Base-by-base conservation (phyloP, 1,140 invertebrate species). In the Drosophila chauvacae region DNA sequence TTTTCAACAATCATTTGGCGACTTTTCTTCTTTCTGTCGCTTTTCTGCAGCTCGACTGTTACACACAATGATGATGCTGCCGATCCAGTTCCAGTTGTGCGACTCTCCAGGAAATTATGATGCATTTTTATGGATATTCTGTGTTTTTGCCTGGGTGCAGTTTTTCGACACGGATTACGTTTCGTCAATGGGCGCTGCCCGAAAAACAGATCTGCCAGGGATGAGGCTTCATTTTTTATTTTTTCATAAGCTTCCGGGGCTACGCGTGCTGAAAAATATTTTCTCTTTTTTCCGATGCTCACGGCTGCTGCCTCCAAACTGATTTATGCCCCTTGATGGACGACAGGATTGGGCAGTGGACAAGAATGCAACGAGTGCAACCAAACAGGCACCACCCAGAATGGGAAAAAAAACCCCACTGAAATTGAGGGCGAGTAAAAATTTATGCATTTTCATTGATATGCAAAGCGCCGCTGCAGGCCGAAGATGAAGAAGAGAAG, bases 121-220 rank as follows among this genome's bases (percentile, higher is more conserved):
- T 92, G 91, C 91, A 92, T 91, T 92, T 92, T 92, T 92, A 91
- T 92, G 91, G 88, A 91, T 91, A 91, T 92, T 92, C 80, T 59
- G 83, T 92, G 91, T 92, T 92, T 92, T 91, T 84, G 83, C 65
- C 42, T 39, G 44, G 62, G 51, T 82, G 77, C 87, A 86, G 35
- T 80, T 90, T 90, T 86, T 77, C 65, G 45, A 45, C 44, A 39
- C 60, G 85, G 79, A 76, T 70, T 76, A 79, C 66, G 71, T 83
- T 80, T 85, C 71, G 73, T 81, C 80, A 88, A 66, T 59, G 82
- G 37, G 30, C 26, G 48, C 51, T 44, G 42, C 47, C 57, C 59
- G 39, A 51, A 71, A 55, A 44, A 28, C 53, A 59, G 66, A 72
- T 70, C 66, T 53, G 39, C 63, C 39, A 26, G 51, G 50, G 41